A percentile compares a stretch with the other conserved stretches of the same genome.
phyloP scores from a whole-genome alignment of 2,888 invertebrate genomes.

The Ryuthela nishihirai region DNA sequence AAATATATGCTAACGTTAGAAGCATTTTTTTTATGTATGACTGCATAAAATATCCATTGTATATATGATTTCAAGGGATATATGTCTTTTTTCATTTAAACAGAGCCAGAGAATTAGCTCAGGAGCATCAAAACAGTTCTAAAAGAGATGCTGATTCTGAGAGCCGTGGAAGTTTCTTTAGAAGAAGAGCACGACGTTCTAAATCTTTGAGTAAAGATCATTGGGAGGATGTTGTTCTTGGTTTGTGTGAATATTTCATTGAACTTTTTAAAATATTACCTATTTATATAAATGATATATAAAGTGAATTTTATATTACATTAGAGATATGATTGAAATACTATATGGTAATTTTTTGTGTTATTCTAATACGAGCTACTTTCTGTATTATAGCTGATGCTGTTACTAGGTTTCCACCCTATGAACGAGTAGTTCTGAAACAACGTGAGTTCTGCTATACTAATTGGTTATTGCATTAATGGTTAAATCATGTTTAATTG shows the following conservation, averaged over 20 bases:
- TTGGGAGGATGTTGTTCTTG: constrained; percentile 93
- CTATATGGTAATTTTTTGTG: not conserved
- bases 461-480: no score
- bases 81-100: not conserved
- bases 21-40: no score
- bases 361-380: no score
- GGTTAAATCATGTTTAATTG: no score
- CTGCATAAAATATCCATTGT: no score
- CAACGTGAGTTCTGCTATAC: no score
- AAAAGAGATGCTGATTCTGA: constrained; percentile 78
- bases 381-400: constrained; percentile 13
- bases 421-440: constrained; percentile 87
- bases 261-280: no score
- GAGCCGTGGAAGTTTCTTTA: constrained; percentile 81
- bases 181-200: constrained; percentile 72
- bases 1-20: no score
- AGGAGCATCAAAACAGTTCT: constrained; percentile 78
- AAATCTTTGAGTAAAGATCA: constrained; percentile 92
- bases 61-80: not conserved
- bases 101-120: constrained; percentile 81
- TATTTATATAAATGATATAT: not conserved
- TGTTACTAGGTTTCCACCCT: constrained; percentile 73
- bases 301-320: not conserved
- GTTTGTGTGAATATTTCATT: constrained; percentile 39
- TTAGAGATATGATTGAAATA: not conserved